phyloP scores from a whole-genome alignment of 2,797 vertebrate genomes.

The Chiloscyllium punctatum region DNA sequence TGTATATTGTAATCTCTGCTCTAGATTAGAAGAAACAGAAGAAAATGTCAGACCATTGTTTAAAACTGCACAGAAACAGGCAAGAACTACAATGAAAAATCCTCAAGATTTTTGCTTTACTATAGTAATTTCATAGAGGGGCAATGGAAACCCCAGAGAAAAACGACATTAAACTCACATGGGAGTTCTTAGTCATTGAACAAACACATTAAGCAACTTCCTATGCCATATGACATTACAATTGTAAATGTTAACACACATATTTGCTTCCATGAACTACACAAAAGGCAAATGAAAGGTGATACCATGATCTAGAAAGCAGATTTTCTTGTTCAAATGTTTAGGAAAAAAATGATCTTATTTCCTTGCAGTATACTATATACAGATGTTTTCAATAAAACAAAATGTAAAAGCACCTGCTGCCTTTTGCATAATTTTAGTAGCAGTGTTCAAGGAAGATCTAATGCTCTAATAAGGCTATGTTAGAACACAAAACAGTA shows the following conservation, averaged over 20 bases:
- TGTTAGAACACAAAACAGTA: too few relatives aligned
- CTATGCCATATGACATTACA: too few relatives aligned
- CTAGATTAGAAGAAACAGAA: not conserved
- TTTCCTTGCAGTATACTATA: not conserved
- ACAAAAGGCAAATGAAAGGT: not conserved
- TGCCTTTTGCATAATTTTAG: not conserved
- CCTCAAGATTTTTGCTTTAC: not conserved
- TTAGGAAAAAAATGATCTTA: not conserved
- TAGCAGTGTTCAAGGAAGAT: not conserved
- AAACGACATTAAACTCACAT: not conserved
- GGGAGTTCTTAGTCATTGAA: not conserved
- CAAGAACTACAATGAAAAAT: not conserved
- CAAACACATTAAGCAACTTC: not conserved
- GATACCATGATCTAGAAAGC: too few relatives aligned
- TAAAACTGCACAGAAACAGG: not conserved
- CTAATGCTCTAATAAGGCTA: not conserved
- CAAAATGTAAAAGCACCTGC: conserved; percentile 6
- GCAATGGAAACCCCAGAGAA: not conserved
- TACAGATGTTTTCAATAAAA: not conserved
- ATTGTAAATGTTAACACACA: not conserved
- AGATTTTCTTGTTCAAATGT: not conserved
- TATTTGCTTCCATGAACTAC: not conserved
- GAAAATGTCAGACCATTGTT: not conserved
- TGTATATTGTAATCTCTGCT: not conserved
- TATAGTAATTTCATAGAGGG: not conserved